Evolutionary conservation across 2,888 invertebrate genomes (phyloP).

Genomic region (Acanthosepion esculentum): DNA sequence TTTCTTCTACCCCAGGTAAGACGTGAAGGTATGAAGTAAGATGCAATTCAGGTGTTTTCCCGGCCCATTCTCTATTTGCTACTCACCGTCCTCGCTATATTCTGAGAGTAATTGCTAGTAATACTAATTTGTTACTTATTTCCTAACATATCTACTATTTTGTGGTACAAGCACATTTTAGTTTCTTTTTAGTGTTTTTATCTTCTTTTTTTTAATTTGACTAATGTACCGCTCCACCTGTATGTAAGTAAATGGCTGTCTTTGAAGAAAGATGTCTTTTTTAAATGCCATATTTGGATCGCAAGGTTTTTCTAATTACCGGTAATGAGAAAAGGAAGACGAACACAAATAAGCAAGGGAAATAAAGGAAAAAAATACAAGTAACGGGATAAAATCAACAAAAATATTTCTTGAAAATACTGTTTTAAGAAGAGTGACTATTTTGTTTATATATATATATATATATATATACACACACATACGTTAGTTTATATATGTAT

Average conservation of each 20-base stretch:
- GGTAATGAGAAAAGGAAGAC: background rate
- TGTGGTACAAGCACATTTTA: background rate
- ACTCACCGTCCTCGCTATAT: too few species aligned
- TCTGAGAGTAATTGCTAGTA: background rate
- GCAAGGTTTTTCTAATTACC: background rate
- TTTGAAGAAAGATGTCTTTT: background rate
- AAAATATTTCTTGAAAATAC: too few species aligned
- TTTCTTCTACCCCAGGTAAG: background rate
- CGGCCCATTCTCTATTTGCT: background rate
- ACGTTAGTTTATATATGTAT: too few species aligned
- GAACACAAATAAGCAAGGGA: too few species aligned
- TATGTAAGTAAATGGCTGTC: too few species aligned
- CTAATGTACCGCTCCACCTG: background rate
- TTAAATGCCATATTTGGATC: background rate
- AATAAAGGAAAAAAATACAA: too few species aligned
- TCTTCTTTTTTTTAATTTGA: background rate
- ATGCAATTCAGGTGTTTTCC: background rate
- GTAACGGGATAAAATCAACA: too few species aligned
- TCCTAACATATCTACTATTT: conserved; percentile 7
- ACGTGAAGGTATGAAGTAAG: background rate
- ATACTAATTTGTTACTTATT: background rate
- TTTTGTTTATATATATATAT: too few species aligned
- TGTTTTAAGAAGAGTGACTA: too few species aligned
- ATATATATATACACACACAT: too few species aligned
- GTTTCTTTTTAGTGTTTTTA: background rate